Evolutionary conservation across 2,888 invertebrate species (phyloP).

Genomic region (Chironomus riparius): DNA sequence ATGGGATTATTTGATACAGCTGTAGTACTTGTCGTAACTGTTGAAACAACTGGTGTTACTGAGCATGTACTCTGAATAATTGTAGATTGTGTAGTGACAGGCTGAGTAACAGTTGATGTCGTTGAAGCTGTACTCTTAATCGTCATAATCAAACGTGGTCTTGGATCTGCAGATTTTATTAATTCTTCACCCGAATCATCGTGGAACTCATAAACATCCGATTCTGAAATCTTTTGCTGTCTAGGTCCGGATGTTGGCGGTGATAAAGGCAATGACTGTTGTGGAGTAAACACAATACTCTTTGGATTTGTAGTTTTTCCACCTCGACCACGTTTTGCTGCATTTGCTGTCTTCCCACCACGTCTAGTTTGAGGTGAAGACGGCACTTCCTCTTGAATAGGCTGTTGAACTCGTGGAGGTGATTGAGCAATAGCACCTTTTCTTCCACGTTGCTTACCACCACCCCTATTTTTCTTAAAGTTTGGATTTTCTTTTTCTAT

Average conservation of each 20-base stretch:
- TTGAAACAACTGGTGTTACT: conserved; percentile 29
- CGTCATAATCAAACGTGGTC: conserved; percentile 70
- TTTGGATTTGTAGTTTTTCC: conserved; percentile 40
- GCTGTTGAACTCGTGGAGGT: neutral
- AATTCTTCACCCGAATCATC: conserved; percentile 78
- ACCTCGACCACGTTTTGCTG: conserved; percentile 35
- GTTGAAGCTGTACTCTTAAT: conserved; percentile 61
- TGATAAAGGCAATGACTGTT: conserved; percentile 29
- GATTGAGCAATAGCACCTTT: neutral
- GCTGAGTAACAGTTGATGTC: conserved; percentile 34
- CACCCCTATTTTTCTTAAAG: neutral
- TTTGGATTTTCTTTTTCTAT: conserved; percentile 28
- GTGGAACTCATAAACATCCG: conserved; percentile 83
- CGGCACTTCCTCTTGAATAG: neutral
- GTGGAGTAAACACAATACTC: conserved; percentile 32
- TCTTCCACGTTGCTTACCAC: conserved; percentile 7
- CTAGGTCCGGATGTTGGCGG: conserved; percentile 32
- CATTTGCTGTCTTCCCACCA: conserved; percentile 37
- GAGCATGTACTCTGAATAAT: conserved; percentile 41
- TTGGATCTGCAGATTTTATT: conserved; percentile 33
- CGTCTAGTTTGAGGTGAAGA: conserved; percentile 46
- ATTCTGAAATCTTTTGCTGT: conserved; percentile 36
- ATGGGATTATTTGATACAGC: conserved; percentile 34
- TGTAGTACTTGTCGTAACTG: conserved; percentile 34
- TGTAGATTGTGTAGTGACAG: conserved; percentile 36